Percentiles rank a stretch among this genome's conserved stretches.
Evolutionary conservation across 2,113 vertebrate genomes (phyloP).

Genomic region (Xiphorhynchus elegans): DNA sequence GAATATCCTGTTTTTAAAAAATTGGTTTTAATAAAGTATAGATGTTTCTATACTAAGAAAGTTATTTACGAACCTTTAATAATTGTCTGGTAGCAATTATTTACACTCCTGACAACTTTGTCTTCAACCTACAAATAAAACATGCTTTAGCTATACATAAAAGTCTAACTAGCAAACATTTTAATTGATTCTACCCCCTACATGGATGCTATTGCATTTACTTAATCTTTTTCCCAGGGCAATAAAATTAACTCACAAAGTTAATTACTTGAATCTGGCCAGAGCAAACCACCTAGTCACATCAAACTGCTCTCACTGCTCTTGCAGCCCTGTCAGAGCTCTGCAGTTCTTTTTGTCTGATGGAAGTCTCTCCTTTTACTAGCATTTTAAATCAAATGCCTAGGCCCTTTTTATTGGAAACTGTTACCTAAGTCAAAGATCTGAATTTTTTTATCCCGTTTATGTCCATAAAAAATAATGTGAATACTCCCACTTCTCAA

Average conservation of each 20-base stretch:
- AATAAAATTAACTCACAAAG: neutral
- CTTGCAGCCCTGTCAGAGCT: accelerated
- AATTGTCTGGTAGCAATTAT: neutral
- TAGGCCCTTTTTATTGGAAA: neutral
- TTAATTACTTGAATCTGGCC: neutral
- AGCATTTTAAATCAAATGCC: neutral
- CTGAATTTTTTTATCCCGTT: neutral
- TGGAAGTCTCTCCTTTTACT: neutral
- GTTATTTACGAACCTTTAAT: neutral
- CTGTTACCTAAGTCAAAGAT: neutral
- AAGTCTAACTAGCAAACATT: neutral
- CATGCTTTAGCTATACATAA: neutral
- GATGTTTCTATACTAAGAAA: neutral
- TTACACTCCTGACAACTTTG: neutral
- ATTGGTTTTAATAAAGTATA: neutral
- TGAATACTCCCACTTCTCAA: neutral
- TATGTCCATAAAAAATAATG: neutral
- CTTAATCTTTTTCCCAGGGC: neutral
- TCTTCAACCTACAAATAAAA: neutral
- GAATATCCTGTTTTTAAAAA: neutral
- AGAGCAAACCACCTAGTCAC: neutral
- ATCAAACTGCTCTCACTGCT: neutral
- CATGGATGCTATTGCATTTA: neutral
- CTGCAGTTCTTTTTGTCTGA: neutral
- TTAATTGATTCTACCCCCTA: neutral